These are phyloP conservation scores for Lagodon rhomboides DNA, from an alignment of 2,797 vertebrate genomes.

Conservation along the genomic window DNA sequence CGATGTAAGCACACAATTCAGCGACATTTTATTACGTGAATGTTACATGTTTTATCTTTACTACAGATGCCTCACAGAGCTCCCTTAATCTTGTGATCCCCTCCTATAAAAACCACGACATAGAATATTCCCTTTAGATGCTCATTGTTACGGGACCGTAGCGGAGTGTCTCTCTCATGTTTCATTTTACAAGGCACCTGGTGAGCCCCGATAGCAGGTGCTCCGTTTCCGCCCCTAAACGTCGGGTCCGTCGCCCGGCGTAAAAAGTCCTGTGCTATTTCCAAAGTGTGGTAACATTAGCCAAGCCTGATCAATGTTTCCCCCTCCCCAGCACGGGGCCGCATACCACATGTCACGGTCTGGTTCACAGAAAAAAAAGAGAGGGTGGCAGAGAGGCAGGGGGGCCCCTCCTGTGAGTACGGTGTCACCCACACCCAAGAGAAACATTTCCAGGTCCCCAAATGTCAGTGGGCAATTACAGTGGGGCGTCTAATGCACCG, in stretches of 20 bases:
- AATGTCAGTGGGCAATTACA: slow-evolving; percentile 78
- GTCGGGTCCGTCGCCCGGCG: slow-evolving; percentile 32
- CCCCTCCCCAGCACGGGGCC: slow-evolving; percentile 56
- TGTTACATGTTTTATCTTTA: too few species aligned
- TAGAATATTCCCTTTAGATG: slow-evolving; percentile 29
- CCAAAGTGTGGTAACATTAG: slow-evolving; percentile 77
- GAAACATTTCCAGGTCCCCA: slow-evolving; percentile 77
- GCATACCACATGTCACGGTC: slow-evolving; percentile 71
- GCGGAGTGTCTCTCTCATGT: slow-evolving; percentile 49
- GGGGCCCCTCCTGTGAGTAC: slow-evolving; percentile 20
- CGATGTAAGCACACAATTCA: too few species aligned
- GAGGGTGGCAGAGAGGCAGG: slow-evolving; percentile 41
- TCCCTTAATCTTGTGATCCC: slow-evolving; percentile 23
- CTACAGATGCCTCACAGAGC: not conserved
- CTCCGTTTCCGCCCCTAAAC: slow-evolving; percentile 64
- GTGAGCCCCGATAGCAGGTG: slow-evolving; percentile 71
- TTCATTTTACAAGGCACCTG: slow-evolving; percentile 65
- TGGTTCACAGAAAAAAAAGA: slow-evolving; percentile 50
- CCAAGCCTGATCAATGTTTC: slow-evolving; percentile 69
- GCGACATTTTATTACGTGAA: too few species aligned
- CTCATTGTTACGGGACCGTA: slow-evolving; percentile 49
- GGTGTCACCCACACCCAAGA: slow-evolving; percentile 72
- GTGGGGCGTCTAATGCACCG: slow-evolving; percentile 43
- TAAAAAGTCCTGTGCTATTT: slow-evolving; percentile 74
- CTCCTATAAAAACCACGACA: slow-evolving; percentile 43